These are phyloP conservation scores for Drosophila burlai DNA, from an alignment of 1,140 invertebrate species.

Conservation along the genomic window DNA sequence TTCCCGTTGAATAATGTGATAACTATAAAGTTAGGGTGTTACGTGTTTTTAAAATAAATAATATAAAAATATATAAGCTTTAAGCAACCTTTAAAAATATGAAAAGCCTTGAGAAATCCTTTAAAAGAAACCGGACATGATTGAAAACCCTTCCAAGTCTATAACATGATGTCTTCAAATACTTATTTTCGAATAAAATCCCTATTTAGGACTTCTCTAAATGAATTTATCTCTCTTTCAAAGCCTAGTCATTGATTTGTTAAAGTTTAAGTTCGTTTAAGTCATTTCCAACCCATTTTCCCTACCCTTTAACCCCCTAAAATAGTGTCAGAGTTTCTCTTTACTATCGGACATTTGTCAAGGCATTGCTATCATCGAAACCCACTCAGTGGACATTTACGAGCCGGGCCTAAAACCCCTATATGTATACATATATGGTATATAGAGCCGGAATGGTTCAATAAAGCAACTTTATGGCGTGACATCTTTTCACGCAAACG, in stretches of 20 bases:
- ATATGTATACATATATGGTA: slow-evolving; percentile 3
- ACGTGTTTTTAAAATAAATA: too few relatives aligned
- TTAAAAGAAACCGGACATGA: not conserved
- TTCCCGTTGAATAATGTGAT: slow-evolving; percentile 1
- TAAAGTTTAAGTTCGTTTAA: not conserved
- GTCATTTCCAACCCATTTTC: not conserved
- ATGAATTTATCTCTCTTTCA: not conserved
- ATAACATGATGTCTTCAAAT: too few relatives aligned
- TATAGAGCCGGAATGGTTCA: slow-evolving; percentile 29
- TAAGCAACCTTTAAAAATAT: not conserved
- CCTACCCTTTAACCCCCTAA: not conserved
- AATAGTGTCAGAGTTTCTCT: slow-evolving; percentile 9
- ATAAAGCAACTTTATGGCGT: slow-evolving; percentile 49
- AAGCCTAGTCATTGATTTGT: not conserved
- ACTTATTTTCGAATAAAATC: not conserved
- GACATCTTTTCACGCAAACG: slow-evolving; percentile 52
- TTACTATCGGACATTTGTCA: slow-evolving; percentile 22
- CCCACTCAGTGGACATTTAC: slow-evolving; percentile 27
- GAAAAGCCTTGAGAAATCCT: not conserved
- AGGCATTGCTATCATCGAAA: slow-evolving; percentile 29
- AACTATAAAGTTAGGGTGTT: not conserved
- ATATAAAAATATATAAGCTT: not conserved
- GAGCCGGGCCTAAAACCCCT: slow-evolving; percentile 20
- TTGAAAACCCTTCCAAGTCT: not conserved
- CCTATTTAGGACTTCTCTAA: not conserved